Evolutionary conservation across 2,888 invertebrate genomes (phyloP), one percentile per base, ranked within the genome.

Genomic region (Drosophila cognata): DNA sequence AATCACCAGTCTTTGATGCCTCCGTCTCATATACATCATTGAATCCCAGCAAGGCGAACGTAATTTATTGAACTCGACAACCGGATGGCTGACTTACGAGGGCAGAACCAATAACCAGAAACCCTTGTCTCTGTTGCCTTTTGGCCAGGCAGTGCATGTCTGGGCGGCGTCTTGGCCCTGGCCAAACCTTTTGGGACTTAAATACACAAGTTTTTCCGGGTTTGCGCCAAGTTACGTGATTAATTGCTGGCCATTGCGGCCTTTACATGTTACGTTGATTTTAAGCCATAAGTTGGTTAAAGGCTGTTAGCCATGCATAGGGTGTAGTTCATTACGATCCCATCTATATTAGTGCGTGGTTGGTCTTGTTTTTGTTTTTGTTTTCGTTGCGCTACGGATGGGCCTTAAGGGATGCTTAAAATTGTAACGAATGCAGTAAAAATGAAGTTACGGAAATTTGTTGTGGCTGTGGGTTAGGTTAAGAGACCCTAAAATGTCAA

Each of bases 1-100:
- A 74, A 80, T 74, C 73, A 77, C 55, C 71, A 80, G 68, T 80
- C 84, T 84, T 84, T 84, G 82, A 84, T 80, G 82, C 78, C 82
- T 63, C 71, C 68, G 79, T 80, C 74, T 73, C 77, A 75, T 84
- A 56, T 80, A 81, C 85, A 79, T 85, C 85, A 88, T 83, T 81
- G 85, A 71, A 81, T 81, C 73, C 35, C 61, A 74, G 80, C 67
- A 73, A 77, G 77, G 58, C 76, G 81, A 71, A 81, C 75, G 57
- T 85, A 85, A 85, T 85, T 85, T 85, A 85, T 85, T 88, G 88
- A 85, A 79, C 85, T 77, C 76, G 66, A 65, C 68, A 74, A 71
- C 46, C 46, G 16, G 13, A 69, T 62, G 70, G 75, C 63, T 75
- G 68, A 84, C 72, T 74, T 67, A 66, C 68, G 65, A 29, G 35